Evolutionary conservation across 2,113 vertebrate genomes (phyloP).

Genomic region (Mohoua ochrocephala): DNA sequence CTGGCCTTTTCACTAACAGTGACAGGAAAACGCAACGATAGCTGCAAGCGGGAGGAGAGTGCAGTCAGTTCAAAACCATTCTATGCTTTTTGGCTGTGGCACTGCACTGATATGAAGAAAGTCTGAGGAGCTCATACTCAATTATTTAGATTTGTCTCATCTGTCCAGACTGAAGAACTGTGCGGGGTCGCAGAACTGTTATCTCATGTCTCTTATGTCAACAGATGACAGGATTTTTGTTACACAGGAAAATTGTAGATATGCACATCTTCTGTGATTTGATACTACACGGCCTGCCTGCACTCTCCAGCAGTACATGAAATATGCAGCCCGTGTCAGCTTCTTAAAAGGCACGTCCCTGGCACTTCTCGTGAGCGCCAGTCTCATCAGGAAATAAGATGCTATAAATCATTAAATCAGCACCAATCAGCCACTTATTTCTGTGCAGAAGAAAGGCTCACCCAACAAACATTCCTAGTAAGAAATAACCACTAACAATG

Average conservation of each 20-base stretch:
- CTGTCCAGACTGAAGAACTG: background rate
- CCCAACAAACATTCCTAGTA: background rate
- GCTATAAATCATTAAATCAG: background rate
- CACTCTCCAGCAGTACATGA: background rate
- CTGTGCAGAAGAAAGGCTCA: background rate
- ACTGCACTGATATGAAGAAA: background rate
- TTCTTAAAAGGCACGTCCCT: background rate
- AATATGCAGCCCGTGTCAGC: background rate
- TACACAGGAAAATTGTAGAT: background rate
- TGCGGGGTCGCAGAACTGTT: background rate
- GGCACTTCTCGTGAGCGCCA: background rate
- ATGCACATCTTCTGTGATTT: background rate
- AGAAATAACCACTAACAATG: background rate
- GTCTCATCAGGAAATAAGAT: background rate
- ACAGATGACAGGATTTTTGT: conserved; percentile 2
- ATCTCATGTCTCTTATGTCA: background rate
- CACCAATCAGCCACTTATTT: background rate
- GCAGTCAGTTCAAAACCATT: background rate
- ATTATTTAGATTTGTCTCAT: conserved; percentile 22
- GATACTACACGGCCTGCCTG: background rate
- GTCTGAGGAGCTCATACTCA: background rate
- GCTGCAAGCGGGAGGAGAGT: rapidly evolving
- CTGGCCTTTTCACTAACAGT: background rate
- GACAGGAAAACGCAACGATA: background rate
- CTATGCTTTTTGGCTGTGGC: background rate